These are phyloP conservation scores for Danio tinwini DNA, from an alignment of 2,797 vertebrate species.

Conservation along the genomic window DNA sequence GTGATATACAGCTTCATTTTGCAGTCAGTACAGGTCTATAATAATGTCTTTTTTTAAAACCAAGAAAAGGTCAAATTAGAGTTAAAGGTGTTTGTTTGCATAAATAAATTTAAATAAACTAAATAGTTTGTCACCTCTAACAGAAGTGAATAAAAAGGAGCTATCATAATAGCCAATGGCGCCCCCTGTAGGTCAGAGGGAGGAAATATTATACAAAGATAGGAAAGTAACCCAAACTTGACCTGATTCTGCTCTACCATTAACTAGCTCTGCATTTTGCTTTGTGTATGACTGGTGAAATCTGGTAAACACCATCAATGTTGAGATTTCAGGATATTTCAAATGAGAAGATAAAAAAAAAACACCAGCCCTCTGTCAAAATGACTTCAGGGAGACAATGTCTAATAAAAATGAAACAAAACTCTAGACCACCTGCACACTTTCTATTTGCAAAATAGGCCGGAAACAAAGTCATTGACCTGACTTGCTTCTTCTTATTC, in stretches of 20 bases:
- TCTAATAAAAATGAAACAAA: conserved; percentile 17
- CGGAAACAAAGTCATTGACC: conserved; percentile 68
- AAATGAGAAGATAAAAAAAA: neutral
- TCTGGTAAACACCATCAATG: neutral
- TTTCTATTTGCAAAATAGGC: conserved; percentile 46
- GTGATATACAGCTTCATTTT: neutral
- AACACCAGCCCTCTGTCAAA: neutral
- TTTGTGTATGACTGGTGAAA: too few relatives aligned
- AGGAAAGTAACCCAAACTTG: neutral
- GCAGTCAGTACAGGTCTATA: neutral
- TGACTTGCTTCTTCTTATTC: conserved; percentile 54
- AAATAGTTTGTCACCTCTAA: conserved; percentile 1
- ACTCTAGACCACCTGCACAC: conserved; percentile 13
- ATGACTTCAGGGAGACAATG: conserved; percentile 6
- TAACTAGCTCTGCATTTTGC: neutral
- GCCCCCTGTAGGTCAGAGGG: conserved; percentile 53
- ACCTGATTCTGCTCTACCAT: neutral
- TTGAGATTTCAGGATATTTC: neutral
- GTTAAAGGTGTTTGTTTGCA: neutral
- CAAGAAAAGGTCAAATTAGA: conserved; percentile 13
- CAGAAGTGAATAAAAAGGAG: neutral
- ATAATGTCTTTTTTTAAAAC: neutral
- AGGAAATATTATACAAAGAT: neutral
- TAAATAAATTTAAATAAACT: conserved; percentile 12
- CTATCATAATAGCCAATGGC: conserved; percentile 44